A percentile compares a stretch with the other conserved stretches of the same genome.
These are phyloP conservation scores for Alouatta palliata DNA, from an alignment of 2,113 vertebrate genomes.

Conservation along the genomic window DNA sequence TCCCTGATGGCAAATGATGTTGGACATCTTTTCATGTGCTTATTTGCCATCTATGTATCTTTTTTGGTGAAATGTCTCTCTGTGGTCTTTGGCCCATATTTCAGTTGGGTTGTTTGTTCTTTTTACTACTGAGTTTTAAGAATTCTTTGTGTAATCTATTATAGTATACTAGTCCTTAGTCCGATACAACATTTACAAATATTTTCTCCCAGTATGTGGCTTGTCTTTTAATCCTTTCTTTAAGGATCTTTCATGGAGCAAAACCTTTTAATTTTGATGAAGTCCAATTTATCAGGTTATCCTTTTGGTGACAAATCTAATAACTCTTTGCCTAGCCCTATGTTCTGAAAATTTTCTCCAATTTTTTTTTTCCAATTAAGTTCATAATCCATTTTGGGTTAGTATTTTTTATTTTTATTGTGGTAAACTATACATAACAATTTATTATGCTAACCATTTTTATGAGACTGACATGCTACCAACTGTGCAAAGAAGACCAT, in stretches of 20 bases:
- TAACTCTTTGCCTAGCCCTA: not conserved
- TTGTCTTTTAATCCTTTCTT: not conserved
- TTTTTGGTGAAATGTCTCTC: not conserved
- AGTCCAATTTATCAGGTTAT: not conserved
- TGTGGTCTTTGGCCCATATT: not conserved
- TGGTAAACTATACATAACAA: not conserved
- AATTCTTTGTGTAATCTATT: not conserved
- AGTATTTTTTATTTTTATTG: not conserved
- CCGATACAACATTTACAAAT: not conserved
- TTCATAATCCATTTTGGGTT: not conserved
- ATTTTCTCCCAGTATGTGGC: not conserved
- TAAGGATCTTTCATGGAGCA: not conserved
- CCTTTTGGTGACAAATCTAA: not conserved
- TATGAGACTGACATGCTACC: no score
- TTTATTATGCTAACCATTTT: not conserved
- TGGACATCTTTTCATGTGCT: not conserved
- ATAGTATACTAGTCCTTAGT: not conserved
- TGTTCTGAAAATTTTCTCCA: not conserved
- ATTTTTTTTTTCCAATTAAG: not conserved
- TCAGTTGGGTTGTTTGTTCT: not conserved
- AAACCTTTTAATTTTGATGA: not conserved
- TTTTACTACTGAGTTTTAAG: slow-evolving; percentile 1
- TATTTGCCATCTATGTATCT: not conserved
- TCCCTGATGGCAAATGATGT: not conserved
- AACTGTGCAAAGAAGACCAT: no score